These are phyloP conservation scores for Mesorhabditis spiculigera DNA, from an alignment of 2,888 invertebrate genomes.

Conservation along the genomic window DNA sequence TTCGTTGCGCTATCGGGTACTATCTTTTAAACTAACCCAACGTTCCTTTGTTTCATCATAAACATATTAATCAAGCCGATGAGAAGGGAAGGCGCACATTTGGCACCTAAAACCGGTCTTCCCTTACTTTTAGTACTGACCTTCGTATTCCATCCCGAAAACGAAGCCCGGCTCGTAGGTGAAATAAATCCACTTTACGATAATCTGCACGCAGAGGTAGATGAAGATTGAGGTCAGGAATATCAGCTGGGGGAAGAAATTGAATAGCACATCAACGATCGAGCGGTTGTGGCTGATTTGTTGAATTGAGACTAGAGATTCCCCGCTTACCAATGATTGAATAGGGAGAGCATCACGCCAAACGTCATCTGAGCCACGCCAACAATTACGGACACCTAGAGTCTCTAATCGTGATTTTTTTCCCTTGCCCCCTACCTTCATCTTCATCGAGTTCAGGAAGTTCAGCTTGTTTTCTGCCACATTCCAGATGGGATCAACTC, in stretches of 20 bases:
- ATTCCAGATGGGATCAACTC: constrained; percentile 62
- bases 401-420: constrained; percentile 10
- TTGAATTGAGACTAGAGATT: constrained; percentile 18
- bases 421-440: constrained; percentile 37
- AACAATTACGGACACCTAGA: constrained; percentile 48
- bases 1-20: constrained; percentile 9
- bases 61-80: constrained; percentile 29
- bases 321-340: constrained; percentile 46
- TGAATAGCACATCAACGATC: constrained; percentile 77
- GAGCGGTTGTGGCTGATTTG: constrained; percentile 64
- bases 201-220: constrained; percentile 88
- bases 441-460: constrained; percentile 59
- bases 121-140: constrained; percentile 11
- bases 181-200: constrained; percentile 79
- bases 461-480: constrained; percentile 57
- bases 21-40: constrained; percentile 28
- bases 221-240: constrained; percentile 87
- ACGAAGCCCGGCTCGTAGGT: constrained; percentile 31
- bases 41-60: constrained; percentile 37
- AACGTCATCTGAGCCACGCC: constrained; percentile 57
- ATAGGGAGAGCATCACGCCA: constrained; percentile 52
- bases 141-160: constrained; percentile 50
- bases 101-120: constrained; percentile 37
- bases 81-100: constrained; percentile 57
- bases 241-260: constrained; percentile 90